Evolutionary conservation across 2,888 invertebrate genomes (phyloP).

Genomic region (Oscheius myriophilus): DNA sequence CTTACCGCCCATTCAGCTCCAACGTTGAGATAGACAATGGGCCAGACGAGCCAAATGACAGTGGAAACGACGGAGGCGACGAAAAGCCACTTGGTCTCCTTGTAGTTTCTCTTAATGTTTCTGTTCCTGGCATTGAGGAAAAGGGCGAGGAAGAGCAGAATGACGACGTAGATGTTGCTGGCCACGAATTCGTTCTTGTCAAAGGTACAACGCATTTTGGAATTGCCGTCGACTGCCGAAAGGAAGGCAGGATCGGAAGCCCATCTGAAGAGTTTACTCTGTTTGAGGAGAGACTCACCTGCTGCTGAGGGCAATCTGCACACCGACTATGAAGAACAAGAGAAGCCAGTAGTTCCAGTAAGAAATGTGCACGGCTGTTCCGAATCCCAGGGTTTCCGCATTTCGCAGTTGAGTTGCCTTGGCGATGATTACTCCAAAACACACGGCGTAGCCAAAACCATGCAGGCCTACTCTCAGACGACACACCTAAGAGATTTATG

Average conservation of each 20-base stretch:
- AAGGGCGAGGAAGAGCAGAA: constrained; percentile 65
- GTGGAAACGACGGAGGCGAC: constrained; percentile 60
- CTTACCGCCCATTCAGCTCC: constrained; percentile 12
- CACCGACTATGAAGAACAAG: constrained; percentile 67
- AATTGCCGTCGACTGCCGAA: constrained; percentile 45
- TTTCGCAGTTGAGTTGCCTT: constrained; percentile 68
- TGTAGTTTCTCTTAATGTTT: constrained; percentile 70
- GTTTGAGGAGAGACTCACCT: constrained; percentile 29
- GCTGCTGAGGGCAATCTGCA: constrained; percentile 65
- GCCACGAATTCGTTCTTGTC: constrained; percentile 53
- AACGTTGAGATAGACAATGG: constrained; percentile 52
- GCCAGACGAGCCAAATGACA: constrained; percentile 61
- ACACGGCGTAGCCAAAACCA: constrained; percentile 63
- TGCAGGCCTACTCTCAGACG: constrained; percentile 59
- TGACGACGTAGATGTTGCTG: constrained; percentile 61
- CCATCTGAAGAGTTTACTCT: constrained; percentile 43
- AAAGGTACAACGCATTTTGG: constrained; percentile 57
- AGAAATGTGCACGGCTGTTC: constrained; percentile 59
- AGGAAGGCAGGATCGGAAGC: constrained; percentile 58
- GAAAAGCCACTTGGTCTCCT: constrained; percentile 70
- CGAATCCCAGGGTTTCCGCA: constrained; percentile 64
- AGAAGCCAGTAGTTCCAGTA: constrained; percentile 71
- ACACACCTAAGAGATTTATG: constrained; percentile 50
- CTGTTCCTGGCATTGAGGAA: constrained; percentile 63
- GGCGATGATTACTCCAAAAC: constrained; percentile 70